These are phyloP conservation scores for Notospermus geniculatus DNA, from an alignment of 1,140 invertebrate genomes.

Conservation along the genomic window DNA sequence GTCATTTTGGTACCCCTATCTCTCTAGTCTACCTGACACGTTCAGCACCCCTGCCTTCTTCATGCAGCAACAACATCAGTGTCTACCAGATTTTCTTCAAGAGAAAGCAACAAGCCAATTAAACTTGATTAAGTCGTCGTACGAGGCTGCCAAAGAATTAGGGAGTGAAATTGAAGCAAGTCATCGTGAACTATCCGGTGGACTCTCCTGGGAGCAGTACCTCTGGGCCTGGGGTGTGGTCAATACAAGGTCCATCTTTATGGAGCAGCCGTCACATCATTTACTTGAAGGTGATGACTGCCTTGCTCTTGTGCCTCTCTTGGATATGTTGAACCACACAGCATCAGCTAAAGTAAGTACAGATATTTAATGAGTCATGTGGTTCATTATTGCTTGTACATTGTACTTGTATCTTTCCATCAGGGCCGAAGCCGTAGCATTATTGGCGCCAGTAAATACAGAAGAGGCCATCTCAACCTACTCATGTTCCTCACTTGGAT, in stretches of 20 bases:
- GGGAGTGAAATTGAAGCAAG: constrained; percentile 11
- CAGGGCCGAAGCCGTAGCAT: no score
- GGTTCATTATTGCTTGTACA: constrained; percentile 26
- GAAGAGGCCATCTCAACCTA: no score
- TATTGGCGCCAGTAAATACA: no score
- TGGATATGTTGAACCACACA: constrained; percentile 79
- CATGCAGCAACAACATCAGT: constrained; percentile 26
- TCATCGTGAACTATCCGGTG: constrained; percentile 22
- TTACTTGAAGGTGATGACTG: constrained; percentile 14
- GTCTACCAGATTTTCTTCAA: constrained; percentile 58
- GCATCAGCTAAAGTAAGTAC: constrained; percentile 53
- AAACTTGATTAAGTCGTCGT: constrained; percentile 14
- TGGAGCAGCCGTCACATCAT: constrained; percentile 30
- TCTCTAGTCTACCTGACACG: constrained; percentile 61
- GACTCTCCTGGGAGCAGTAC: constrained; percentile 35
- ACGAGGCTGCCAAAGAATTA: constrained; percentile 12
- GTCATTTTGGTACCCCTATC: constrained; percentile 59
- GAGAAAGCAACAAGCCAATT: constrained; percentile 42
- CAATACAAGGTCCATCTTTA: constrained; percentile 71
- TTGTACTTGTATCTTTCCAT: no score
- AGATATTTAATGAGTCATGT: not conserved
- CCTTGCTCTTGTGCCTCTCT: constrained; percentile 69
- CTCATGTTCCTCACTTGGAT: no score
- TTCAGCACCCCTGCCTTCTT: constrained; percentile 56
- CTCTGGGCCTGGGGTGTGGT: constrained; percentile 69